A percentile compares a stretch with the other conserved stretches of the same genome.
phyloP scores from a whole-genome alignment of 92 coral and sea anemone genomes.

The Porites divaricata region DNA sequence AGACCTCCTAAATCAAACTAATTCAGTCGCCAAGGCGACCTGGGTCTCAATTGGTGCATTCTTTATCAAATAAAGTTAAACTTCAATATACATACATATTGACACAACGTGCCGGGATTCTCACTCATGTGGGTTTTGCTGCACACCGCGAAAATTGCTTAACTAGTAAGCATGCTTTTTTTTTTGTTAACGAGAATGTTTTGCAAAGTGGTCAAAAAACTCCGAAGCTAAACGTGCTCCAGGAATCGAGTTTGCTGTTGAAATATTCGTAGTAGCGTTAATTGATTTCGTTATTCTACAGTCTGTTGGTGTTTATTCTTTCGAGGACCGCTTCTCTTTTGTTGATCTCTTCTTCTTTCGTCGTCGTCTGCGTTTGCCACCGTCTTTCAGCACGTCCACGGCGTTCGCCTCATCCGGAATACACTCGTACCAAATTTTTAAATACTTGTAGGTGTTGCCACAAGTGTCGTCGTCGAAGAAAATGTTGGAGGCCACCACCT shows the following conservation, averaged over 20 bases:
- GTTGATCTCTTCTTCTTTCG: conserved; percentile 96
- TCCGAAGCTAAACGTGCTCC: conserved; percentile 57
- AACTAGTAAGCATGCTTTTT: conserved; percentile 77
- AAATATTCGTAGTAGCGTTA: conserved; percentile 48
- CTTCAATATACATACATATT: conserved; percentile 97
- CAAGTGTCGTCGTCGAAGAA: conserved; percentile 99
- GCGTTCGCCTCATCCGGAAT: conserved; percentile 98
- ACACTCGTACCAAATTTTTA: conserved; percentile 99
- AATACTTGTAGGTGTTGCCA: conserved; percentile 98
- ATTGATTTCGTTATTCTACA: conserved; percentile 48
- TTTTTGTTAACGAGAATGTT: conserved; percentile 53
- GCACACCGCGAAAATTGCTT: conserved; percentile 84
- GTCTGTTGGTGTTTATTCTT: conserved; percentile 54
- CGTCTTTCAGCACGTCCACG: conserved; percentile 96
- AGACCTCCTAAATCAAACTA: conserved; percentile 68
- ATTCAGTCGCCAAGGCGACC: conserved; percentile 75
- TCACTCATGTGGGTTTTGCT: conserved; percentile 70
- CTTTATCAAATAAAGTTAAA: conserved; percentile 95
- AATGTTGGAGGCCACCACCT: conserved; percentile 98
- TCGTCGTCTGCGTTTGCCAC: conserved; percentile 96
- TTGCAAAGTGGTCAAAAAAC: conserved; percentile 52
- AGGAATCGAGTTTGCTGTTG: conserved; percentile 57
- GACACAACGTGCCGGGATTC: conserved; percentile 78
- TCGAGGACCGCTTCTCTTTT: conserved; percentile 93
- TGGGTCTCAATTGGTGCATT: conserved; percentile 73